Evolutionary conservation across 2,888 invertebrate genomes (phyloP), one percentile per base, ranked within the genome.

Genomic region (Druceiella hillmani): DNA sequence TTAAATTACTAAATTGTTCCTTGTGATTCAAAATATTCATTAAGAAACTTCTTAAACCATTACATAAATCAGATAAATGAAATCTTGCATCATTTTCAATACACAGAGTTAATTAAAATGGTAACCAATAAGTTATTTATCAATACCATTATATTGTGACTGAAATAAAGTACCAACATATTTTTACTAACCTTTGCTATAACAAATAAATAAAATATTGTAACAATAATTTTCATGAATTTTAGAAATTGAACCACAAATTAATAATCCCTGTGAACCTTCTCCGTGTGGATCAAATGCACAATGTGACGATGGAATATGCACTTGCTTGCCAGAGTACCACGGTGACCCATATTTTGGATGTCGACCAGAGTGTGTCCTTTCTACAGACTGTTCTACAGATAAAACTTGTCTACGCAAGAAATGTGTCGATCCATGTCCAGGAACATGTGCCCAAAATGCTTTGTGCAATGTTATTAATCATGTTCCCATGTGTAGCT

Each of bases 361-460:
- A 39, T 87, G 87, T 54, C 74, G 85, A 39, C 87, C 87, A 1
- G 87, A 88, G 63, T 88, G 88, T 61, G 74, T 86, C 12, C 74
- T 79, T 33, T 88, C 84, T 57, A 76, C 78, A 2, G 87, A 87
- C 47, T 87, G 87, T 56, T 64, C 78, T 1, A 60, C 72, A 41
- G 66, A 76, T 49, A 78, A 73, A 51, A 81, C 87, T 33, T 91
- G 90, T 55, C 68, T 84, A 20, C 76, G 78, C 55, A 79, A 78
- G 53, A 85, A 85, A 64, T 88, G 88, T 57, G 58, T 72, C 4
- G 80, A 87, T 57, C 87, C 87, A 4, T 87, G 87, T 50, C 66
- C 74, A 24, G 79, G 79, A 40, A 80, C 80, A 10, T 83, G 88
- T 61, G 87, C 84, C 17, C 67, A 73, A 53, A 71, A 68, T 52